Evolutionary conservation across 2,888 invertebrate genomes (phyloP), one percentile per base, ranked within the genome.

Genomic region (Lepeophtheirus nordmannii): DNA sequence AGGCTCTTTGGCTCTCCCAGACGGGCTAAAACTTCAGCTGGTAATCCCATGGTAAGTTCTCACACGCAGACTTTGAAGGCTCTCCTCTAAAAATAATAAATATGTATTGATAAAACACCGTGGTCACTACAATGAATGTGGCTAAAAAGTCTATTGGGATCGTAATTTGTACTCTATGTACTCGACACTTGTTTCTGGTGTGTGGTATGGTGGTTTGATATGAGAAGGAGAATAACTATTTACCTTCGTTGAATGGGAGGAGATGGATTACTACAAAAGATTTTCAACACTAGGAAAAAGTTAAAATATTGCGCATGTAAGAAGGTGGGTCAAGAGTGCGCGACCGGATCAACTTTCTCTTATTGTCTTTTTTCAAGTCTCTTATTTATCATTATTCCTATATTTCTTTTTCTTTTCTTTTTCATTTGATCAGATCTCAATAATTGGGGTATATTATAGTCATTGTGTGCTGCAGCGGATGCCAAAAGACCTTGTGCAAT

Each of bases 1-100:
- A 62, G 20, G 7, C 17, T 40, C 20, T 62, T 62, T n/a, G 62
- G 62, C 17, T 62, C 62, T 37, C 62, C 62, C 40, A 62, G n/a
- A 14, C 62, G 38, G 60, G 23, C 60, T 17, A 23, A 1, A 17
- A 37, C 23, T 1, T 14, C 60, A 17, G 60, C 57, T n/a, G 57
- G 57, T 20, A 30, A 11, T 60, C 17, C 60, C 10, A 17, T 30
- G 22, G 37, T 30, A 30, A 5, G 30, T 30, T 30, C 30, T 30
- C 30, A 23, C 20, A 23, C 57, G 22, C 23, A 57, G n/a, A 57
- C 20, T 57, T 23, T 22, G n/a, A 57, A 14, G 30, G 30, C 30
- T 2, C 30, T 30, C 30, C 30, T 30, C 30, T 30, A 30, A 30
- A 30, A 30, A 14, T 9, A 23, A 57, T 23, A 57, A n/a, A 57